Evolutionary conservation across 1,140 invertebrate genomes (phyloP).

Genomic region (Nilaparvata lugens): DNA sequence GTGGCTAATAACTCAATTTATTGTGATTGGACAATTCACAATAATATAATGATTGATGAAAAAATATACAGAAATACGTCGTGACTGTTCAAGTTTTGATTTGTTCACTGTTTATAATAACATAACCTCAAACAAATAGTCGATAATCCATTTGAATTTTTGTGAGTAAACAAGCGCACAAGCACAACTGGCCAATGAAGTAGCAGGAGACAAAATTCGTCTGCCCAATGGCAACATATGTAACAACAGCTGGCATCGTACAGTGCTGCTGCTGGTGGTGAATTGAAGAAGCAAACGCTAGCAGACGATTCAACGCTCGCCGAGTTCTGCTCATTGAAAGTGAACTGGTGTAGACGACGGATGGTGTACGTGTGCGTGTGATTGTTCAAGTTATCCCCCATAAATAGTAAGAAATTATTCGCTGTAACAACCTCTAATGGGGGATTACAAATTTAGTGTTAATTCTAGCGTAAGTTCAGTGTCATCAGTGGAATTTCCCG

Average conservation of each 20-base stretch:
- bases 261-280: neutral
- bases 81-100: too few species aligned
- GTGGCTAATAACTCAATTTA: too few species aligned
- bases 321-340: constrained; percentile 12
- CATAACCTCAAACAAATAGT: too few species aligned
- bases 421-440: constrained; percentile 34
- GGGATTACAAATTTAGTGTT: constrained; percentile 40
- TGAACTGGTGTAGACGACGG: constrained; percentile 18
- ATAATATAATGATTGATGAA: too few species aligned
- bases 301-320: constrained; percentile 11
- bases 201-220: too few species aligned
- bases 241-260: neutral
- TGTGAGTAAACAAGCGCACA: too few species aligned
- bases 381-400: constrained; percentile 11
- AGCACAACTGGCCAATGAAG: too few species aligned
- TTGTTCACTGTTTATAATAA: too few species aligned
- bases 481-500: constrained; percentile 38
- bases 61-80: too few species aligned
- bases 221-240: too few species aligned
- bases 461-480: constrained; percentile 30
- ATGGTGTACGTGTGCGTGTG: constrained; percentile 19
- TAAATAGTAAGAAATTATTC: constrained; percentile 12
- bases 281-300: neutral
- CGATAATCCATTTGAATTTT: too few species aligned
- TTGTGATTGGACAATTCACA: too few species aligned